phyloP scores from a whole-genome alignment of 2,888 invertebrate species.

The Acrobasis consociella region DNA sequence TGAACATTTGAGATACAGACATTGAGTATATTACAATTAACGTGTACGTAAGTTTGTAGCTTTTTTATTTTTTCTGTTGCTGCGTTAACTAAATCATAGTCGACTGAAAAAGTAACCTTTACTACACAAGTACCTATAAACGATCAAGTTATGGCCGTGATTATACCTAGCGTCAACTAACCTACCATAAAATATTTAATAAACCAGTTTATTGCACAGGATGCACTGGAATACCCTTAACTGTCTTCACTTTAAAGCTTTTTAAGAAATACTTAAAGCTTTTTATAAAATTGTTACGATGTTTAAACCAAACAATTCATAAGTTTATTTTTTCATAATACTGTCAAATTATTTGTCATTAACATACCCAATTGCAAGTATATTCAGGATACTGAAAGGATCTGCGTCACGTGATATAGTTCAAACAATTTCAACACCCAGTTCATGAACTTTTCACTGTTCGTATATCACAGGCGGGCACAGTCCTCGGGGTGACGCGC shows the following conservation, averaged over 20 bases:
- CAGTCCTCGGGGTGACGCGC: slow-evolving; percentile 70
- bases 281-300: background rate
- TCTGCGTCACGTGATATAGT: slow-evolving; percentile 68
- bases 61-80: no score
- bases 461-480: slow-evolving; percentile 76
- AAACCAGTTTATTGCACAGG: slow-evolving; percentile 70
- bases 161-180: slow-evolving; percentile 33
- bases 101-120: background rate
- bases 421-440: slow-evolving; percentile 78
- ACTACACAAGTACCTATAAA: background rate
- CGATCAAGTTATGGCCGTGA: slow-evolving; percentile 7
- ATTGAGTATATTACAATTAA: no score
- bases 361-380: slow-evolving; percentile 61
- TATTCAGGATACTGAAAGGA: slow-evolving; percentile 40
- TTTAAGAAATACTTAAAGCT: background rate
- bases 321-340: background rate
- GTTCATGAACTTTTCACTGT: slow-evolving; percentile 81
- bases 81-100: no score
- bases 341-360: slow-evolving; percentile 18
- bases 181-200: slow-evolving; percentile 66
- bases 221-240: slow-evolving; percentile 48
- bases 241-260: slow-evolving; percentile 14
- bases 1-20: no score
- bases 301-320: background rate
- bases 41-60: no score